phyloP scores from a whole-genome alignment of 2,113 vertebrate genomes.

The Ictalurus furcatus region DNA sequence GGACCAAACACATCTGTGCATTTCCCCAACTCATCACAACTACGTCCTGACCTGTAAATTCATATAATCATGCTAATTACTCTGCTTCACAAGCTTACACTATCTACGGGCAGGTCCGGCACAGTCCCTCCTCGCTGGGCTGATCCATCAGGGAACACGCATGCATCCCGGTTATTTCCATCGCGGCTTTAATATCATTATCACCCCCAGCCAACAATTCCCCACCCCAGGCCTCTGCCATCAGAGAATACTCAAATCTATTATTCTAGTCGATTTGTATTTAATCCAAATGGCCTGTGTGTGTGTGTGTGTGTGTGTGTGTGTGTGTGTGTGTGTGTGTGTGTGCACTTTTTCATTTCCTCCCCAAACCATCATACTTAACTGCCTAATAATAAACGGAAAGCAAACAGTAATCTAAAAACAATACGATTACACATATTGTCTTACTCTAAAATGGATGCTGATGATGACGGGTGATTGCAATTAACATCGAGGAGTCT shows the following conservation, averaged over 20 bases:
- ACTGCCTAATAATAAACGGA: conserved; percentile 18
- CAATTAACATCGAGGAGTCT: conserved; percentile 1
- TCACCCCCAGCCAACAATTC: conserved; percentile 68
- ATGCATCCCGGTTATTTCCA: conserved; percentile 73
- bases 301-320: conserved; percentile 32
- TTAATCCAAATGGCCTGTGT: conserved; percentile 59
- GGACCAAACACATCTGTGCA: conserved; percentile 26
- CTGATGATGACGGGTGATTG: conserved; percentile 6
- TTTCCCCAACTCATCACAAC: conserved; percentile 49
- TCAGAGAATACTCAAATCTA: conserved; percentile 74
- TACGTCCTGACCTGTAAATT: conserved; percentile 73
- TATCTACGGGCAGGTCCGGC: conserved; percentile 68
- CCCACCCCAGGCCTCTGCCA: conserved; percentile 61
- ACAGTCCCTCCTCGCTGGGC: conserved; percentile 66
- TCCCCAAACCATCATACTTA: conserved; percentile 29
- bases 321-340: conserved; percentile 44
- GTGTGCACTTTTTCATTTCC: neutral
- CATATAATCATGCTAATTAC: conserved; percentile 78
- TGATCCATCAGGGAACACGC: conserved; percentile 68
- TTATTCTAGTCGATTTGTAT: conserved; percentile 74
- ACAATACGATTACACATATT: conserved; percentile 21
- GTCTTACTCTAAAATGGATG: conserved; percentile 14
- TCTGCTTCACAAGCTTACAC: conserved; percentile 74
- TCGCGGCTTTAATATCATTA: conserved; percentile 79
- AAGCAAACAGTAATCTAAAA: conserved; percentile 35